Evolutionary conservation across 2,888 invertebrate species (phyloP), one percentile per base, ranked within the genome.

Genomic region (Charanyca ferruginea): DNA sequence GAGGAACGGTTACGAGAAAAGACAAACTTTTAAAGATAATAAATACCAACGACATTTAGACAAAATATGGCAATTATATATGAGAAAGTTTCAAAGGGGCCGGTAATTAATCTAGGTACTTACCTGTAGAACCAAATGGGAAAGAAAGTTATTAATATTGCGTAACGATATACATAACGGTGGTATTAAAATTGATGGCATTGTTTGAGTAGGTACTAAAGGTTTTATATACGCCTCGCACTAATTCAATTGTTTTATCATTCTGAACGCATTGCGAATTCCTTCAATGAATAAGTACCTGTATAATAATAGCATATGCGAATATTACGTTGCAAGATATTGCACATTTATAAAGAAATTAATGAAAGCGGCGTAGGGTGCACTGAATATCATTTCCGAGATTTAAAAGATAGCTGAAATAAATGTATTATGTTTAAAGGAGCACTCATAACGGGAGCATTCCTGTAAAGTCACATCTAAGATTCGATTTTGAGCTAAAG

Each of bases 81-180:
- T 55, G 64, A 76, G 81, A 81, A 81, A 82, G 73, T 80, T 67
- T 49, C 44, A 69, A 74, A 81, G 52, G 59, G 61, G 66, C 63
- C 61, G 47, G 65, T 73, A 77, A 79, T 81, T 58, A 68, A 79
- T 75, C 68, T 38, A 16, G 38, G 38, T 16, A 32, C 32, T 32
- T 69, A 63, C 49, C 52, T 55, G 64, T 61, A 69, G 22, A 67
- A 73, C 49, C 41, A 53, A 78, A 78, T 77, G 68, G 77, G 68
- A 84, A 82, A 80, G 83, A 84, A 83, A 84, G 81, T 75, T 79
- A 73, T 69, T 60, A 65, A 63, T 68, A 73, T 83, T 83, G 65
- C 85, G 73, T 74, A 83, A 83, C 54, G 64, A 66, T 68, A 71
- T 66, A 73, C 74, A 77, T 77, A 83, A 74, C 70, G 61, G 61